Conservation (phyloP, 2,113 vertebrate species). For the Puma concolor region DNA sequence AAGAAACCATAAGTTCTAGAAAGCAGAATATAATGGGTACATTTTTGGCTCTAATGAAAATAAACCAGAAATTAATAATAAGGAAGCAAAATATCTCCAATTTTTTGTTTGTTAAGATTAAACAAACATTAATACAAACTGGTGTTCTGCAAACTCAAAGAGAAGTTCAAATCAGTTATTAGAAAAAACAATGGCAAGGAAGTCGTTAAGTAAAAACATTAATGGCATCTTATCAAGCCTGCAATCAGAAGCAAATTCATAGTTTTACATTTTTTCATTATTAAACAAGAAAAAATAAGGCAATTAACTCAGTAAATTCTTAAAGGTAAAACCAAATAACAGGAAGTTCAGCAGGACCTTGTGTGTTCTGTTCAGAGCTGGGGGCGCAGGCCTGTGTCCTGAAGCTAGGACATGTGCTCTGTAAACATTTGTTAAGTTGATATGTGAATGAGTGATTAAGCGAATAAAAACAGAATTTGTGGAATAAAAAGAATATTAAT, state of each 20-base stretch:
- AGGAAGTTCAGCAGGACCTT: not conserved
- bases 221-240: not conserved
- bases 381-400: not conserved
- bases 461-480: not conserved
- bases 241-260: conserved; percentile 27
- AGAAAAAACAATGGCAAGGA: not conserved
- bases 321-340: not conserved
- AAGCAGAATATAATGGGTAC: not conserved
- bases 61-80: not conserved
- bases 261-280: conserved; percentile 6
- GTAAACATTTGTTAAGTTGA: not conserved
- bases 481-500: not conserved
- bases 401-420: not conserved
- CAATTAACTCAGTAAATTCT: not conserved
- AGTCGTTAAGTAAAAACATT: not conserved
- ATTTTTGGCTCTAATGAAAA: not conserved
- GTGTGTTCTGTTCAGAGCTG: not conserved
- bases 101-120: not conserved
- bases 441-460: not conserved
- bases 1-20: conserved; percentile 1
- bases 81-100: not conserved
- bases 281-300: not conserved
- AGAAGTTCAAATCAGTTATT: not conserved
- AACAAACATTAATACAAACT: not conserved
- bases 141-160: not conserved